Evolutionary conservation across 2,113 vertebrate genomes (phyloP), one percentile per base, ranked within the genome.

Genomic region (Sylvilagus bachmani): DNA sequence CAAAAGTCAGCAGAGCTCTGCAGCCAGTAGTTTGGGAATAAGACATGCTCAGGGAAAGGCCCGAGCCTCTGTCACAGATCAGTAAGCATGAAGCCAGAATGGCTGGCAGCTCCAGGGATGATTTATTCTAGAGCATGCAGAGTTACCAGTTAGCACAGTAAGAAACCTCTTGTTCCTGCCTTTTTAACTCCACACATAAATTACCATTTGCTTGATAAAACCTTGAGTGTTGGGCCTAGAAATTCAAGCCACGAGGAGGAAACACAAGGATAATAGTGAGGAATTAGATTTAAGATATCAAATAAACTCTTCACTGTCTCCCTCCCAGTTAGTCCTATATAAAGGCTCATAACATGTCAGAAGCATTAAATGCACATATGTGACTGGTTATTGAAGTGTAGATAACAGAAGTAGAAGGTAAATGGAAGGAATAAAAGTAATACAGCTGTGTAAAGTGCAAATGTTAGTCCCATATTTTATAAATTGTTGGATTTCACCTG

Each of bases 201-300:
- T 94, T 96, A 95, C 75, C 86, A 95, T 96, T 97, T 96, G 82
- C 79, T 82, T 96, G 79, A 69, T 53, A 95, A 96, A 93, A 55
- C 92, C n/a, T 61, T 13, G 4, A 67, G 61, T 96, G 73, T 84
- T 94, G 80, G 69, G 88, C 79, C 66, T 95, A 90, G 95, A 95
- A 88, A 95, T 95, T 81, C 78, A 84, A 97, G 51, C 74, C 77
- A 92, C 69, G 55, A 67, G 87, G 64, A 83, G 69, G 31, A 96
- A 96, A 95, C 73, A 29, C 66, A 92, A 75, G 81, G 67, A 90
- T 62, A 90, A 86, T 33, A 11, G 49, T 21, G 64, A 89, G 92
- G 95, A 93, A 94, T 93, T 94, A 95, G 94, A 87, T 88, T 94
- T 93, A 91, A 94, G 97, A 89, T 87, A 91, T 58, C 67, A 91